Percentiles rank a stretch among this genome's conserved stretches.
These are phyloP conservation scores for Sitodiplosis mosellana DNA, from an alignment of 1,140 invertebrate species.

Conservation along the genomic window DNA sequence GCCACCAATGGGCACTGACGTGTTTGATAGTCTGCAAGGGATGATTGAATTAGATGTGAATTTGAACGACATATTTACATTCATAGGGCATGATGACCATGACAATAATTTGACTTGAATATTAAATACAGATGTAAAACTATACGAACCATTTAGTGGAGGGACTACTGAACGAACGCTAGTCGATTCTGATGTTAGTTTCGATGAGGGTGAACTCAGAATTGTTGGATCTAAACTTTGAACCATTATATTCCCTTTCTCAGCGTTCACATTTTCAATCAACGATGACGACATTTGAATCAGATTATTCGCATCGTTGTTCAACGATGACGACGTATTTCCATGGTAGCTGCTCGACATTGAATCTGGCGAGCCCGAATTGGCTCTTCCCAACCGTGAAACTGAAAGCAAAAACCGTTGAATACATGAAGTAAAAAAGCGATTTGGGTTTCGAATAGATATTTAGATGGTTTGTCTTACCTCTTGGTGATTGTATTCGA, in stretches of 20 bases:
- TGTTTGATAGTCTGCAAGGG: not conserved
- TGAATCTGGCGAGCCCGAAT: slow-evolving; percentile 42
- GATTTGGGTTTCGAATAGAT: not conserved
- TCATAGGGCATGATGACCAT: too few species aligned
- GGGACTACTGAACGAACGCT: slow-evolving; percentile 9
- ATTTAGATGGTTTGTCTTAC: slow-evolving; percentile 9
- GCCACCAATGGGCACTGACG: slow-evolving; percentile 42
- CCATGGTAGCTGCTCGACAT: slow-evolving; percentile 48
- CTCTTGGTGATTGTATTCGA: slow-evolving; percentile 23
- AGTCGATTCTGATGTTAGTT: not conserved
- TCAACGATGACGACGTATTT: slow-evolving; percentile 31
- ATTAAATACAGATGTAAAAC: too few species aligned
- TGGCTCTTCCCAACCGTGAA: slow-evolving; percentile 27
- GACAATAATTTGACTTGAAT: too few species aligned
- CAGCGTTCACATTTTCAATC: slow-evolving; percentile 25
- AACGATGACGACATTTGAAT: slow-evolving; percentile 30
- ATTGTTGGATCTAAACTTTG: slow-evolving; percentile 36
- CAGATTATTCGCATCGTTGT: slow-evolving; percentile 23
- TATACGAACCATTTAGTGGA: slow-evolving; percentile 19
- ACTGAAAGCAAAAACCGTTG: slow-evolving; percentile 14
- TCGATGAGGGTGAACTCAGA: slow-evolving; percentile 8
- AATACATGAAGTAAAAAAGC: not conserved
- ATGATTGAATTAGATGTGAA: too few species aligned
- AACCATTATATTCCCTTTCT: slow-evolving; percentile 32
- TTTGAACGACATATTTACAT: too few species aligned